Evolutionary conservation across 23 tunicate species (phyloP).

Genomic region (Oikopleura albicans): DNA sequence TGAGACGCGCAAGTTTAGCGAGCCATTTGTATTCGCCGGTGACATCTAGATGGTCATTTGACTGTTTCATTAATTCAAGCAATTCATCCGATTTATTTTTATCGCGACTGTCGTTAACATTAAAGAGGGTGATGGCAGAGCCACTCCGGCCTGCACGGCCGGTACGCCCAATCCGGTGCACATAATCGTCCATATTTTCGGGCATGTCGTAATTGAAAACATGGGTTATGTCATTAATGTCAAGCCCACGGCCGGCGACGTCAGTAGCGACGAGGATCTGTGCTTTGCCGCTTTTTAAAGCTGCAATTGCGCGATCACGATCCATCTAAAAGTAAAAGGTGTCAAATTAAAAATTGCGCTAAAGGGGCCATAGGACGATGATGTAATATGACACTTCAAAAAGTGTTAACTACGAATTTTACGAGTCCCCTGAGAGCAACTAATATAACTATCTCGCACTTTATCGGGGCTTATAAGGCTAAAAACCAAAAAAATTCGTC

Average conservation of each 20-base stretch:
- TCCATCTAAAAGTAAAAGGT: no score
- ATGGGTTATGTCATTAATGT: constrained; percentile 74
- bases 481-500: background rate
- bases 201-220: constrained; percentile 82
- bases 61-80: background rate
- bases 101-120: background rate
- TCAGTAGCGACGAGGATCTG: constrained; percentile 69
- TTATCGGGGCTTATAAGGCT: background rate
- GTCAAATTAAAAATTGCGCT: no score
- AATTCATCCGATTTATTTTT: background rate
- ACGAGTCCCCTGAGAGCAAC: no score
- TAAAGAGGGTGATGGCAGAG: background rate
- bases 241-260: constrained; percentile 86
- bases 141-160: constrained; percentile 22
- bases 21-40: background rate
- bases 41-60: background rate
- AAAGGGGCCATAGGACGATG: no score
- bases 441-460: no score
- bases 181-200: constrained; percentile 83
- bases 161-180: constrained; percentile 83
- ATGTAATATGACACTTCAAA: no score
- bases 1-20: background rate
- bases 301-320: no score
- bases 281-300: constrained; percentile 7
- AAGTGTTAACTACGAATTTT: no score